Evolutionary conservation across 92 coral and sea anemone species (phyloP).

Genomic region (Phenganax marumi): DNA sequence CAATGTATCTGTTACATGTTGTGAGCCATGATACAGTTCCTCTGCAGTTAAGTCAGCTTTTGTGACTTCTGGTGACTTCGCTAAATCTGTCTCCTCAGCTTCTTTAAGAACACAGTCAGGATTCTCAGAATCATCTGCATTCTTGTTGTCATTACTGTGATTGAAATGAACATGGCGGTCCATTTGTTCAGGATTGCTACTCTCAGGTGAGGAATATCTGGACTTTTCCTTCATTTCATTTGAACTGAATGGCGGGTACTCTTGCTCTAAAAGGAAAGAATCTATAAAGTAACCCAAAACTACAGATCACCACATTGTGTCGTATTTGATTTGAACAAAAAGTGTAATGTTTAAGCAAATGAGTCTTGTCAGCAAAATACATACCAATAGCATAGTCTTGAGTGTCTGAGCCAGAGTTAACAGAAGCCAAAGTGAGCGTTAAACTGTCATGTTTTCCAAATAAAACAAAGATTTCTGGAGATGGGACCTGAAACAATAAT

Average conservation of each 20-base stretch:
- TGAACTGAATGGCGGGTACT: constrained; percentile 5
- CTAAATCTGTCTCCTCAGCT: background rate
- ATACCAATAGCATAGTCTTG: constrained; percentile 25
- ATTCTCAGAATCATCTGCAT: background rate
- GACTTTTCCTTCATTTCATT: constrained; percentile 24
- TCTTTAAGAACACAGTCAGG: background rate
- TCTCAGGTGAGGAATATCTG: constrained; percentile 7
- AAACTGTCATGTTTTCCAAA: constrained; percentile 37
- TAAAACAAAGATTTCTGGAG: constrained; percentile 43
- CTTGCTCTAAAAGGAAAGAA: background rate
- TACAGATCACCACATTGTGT: background rate
- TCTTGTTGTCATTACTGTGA: background rate
- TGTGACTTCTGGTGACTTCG: constrained; percentile 18
- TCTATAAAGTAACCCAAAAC: background rate
- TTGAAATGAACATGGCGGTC: constrained; percentile 36
- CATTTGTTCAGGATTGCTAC: constrained; percentile 29
- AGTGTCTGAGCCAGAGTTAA: constrained; percentile 11
- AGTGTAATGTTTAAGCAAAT: background rate
- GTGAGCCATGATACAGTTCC: background rate
- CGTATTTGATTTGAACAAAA: too few species aligned
- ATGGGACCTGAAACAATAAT: constrained; percentile 10
- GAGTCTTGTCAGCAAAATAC: background rate
- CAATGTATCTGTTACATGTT: background rate
- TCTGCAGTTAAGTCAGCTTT: background rate
- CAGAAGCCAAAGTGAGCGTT: constrained; percentile 6